These are phyloP conservation scores for Cyprinodon variegatus DNA, from an alignment of 2,113 vertebrate genomes.

Conservation along the genomic window DNA sequence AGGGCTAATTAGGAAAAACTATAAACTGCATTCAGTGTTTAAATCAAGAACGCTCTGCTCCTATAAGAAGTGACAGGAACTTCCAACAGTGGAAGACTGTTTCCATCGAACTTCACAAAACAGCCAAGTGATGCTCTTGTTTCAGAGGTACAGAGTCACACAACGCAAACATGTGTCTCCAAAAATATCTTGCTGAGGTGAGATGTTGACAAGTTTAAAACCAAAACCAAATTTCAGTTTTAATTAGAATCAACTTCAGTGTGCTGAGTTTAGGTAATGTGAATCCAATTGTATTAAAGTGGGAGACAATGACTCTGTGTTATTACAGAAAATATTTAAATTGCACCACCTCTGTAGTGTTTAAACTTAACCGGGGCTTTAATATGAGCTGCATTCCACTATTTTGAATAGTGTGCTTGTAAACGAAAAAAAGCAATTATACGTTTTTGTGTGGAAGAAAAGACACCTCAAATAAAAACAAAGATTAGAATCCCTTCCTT, in stretches of 20 bases:
- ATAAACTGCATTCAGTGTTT: slow-evolving; percentile 11
- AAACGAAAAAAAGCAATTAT: slow-evolving; percentile 5
- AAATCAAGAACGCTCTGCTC: slow-evolving; percentile 18
- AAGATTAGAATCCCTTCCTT: slow-evolving; percentile 9
- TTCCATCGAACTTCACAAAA: slow-evolving; percentile 24
- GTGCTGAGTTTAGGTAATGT: slow-evolving; percentile 8
- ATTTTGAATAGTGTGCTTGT: not conserved
- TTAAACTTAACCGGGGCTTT: not conserved
- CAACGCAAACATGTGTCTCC: slow-evolving; percentile 50
- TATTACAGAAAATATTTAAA: not conserved
- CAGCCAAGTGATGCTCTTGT: slow-evolving; percentile 30
- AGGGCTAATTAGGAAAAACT: slow-evolving; percentile 31
- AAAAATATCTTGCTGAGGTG: slow-evolving; percentile 63
- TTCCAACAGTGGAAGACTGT: slow-evolving; percentile 6
- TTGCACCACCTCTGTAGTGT: not conserved
- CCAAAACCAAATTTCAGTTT: slow-evolving; percentile 32
- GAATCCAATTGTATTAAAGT: not conserved
- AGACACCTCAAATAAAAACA: slow-evolving; percentile 1
- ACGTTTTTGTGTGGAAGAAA: not conserved
- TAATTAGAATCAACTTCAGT: slow-evolving; percentile 50
- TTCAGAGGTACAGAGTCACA: slow-evolving; percentile 42
- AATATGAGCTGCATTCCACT: not conserved
- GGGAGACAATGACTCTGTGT: slow-evolving; percentile 1
- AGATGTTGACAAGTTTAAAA: slow-evolving; percentile 32
- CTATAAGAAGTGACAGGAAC: slow-evolving; percentile 21